phyloP scores from a whole-genome alignment of 2,113 vertebrate genomes.

The Toxotes chatareus region DNA sequence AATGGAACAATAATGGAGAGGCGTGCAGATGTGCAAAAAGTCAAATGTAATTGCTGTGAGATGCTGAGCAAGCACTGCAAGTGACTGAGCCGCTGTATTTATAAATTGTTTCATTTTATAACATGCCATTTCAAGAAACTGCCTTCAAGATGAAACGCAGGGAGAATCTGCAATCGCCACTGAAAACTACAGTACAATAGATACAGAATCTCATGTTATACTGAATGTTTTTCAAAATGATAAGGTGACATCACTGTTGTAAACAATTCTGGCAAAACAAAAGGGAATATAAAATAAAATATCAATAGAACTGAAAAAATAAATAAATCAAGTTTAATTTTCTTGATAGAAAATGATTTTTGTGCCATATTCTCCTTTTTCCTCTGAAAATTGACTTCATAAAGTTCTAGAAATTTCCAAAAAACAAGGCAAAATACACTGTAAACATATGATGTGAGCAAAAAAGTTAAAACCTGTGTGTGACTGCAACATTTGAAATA shows the following conservation, averaged over 20 bases:
- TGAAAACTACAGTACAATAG: not conserved
- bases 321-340: too few relatives aligned
- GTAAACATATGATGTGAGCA: not conserved
- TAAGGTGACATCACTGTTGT: not conserved
- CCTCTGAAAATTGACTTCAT: too few relatives aligned
- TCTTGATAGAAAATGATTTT: too few relatives aligned
- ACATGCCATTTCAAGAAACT: not conserved
- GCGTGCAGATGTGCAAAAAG: conserved; percentile 45
- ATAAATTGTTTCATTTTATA: not conserved
- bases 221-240: conserved; percentile 1
- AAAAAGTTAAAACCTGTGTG: not conserved
- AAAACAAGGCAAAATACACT: not conserved
- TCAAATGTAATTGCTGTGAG: conserved; percentile 34
- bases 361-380: too few relatives aligned
- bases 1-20: conserved; percentile 16
- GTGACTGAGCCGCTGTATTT: not conserved
- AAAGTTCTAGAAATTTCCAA: not conserved
- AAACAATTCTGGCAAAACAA: not conserved
- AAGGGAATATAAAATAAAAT: not conserved
- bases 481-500: not conserved
- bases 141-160: not conserved
- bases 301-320: too few relatives aligned
- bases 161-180: not conserved
- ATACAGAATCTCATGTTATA: not conserved
- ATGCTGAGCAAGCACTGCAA: not conserved